A percentile compares a stretch with the other conserved stretches of the same genome.
Conservation (phyloP, 2,888 invertebrate genomes). For the Leptinotarsa haldemani region DNA sequence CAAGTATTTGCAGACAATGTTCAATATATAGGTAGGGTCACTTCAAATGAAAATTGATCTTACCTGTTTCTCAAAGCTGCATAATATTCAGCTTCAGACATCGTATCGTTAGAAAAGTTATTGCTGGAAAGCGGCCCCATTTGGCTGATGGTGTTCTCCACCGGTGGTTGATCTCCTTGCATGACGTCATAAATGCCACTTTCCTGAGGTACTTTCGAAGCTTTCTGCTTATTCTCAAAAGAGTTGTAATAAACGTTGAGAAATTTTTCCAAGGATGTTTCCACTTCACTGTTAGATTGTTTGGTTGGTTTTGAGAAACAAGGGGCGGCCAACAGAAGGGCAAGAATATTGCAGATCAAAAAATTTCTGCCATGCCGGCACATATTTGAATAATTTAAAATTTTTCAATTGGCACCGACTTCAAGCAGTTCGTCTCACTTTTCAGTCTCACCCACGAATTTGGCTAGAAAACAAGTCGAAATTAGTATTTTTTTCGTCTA, state of each 20-base stretch:
- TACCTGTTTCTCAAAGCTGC: constrained; percentile 41
- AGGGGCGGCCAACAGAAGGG: constrained; percentile 6
- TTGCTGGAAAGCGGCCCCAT: constrained; percentile 10
- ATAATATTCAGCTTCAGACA: constrained; percentile 36
- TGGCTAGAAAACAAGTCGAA: constrained; percentile 18
- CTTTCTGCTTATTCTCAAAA: background rate
- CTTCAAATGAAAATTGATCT: constrained; percentile 7
- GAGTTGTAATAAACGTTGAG: constrained; percentile 31
- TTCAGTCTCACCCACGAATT: background rate
- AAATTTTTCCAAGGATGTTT: constrained; percentile 37
- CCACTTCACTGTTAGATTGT: constrained; percentile 30
- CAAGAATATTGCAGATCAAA: constrained; percentile 28
- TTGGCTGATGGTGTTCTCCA: constrained; percentile 33
- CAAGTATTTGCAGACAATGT: too few relatives aligned
- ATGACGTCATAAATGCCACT: constrained; percentile 48
- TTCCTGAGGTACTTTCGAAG: constrained; percentile 29
- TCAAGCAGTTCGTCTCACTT: background rate
- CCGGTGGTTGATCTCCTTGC: constrained; percentile 50
- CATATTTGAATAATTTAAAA: constrained; percentile 29
- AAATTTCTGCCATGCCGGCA: constrained; percentile 31
- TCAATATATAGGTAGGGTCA: too few relatives aligned
- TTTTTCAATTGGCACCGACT: constrained; percentile 1
- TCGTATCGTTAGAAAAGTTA: constrained; percentile 26
- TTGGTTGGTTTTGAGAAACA: constrained; percentile 8
- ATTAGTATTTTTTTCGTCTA: constrained; percentile 15